These are phyloP conservation scores for Sipha maydis DNA, from an alignment of 2,888 invertebrate species.

Conservation along the genomic window DNA sequence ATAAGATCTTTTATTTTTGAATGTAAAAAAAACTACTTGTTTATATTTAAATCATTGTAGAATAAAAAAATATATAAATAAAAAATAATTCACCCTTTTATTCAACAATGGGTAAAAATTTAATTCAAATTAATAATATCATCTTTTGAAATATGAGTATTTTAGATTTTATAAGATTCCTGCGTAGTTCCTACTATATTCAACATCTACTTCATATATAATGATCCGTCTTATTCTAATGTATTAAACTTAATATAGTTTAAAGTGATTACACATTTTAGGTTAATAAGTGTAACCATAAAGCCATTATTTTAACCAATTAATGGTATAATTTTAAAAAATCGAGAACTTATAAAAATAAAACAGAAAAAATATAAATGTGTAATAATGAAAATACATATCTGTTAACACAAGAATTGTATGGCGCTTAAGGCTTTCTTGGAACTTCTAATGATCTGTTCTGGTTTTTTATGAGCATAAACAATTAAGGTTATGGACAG, in stretches of 20 bases:
- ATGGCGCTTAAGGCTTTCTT: neutral
- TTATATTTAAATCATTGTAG: slow-evolving; percentile 13
- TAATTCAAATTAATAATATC: neutral
- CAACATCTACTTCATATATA: no score
- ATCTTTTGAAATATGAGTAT: no score
- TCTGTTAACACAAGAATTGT: neutral
- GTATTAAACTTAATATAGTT: no score
- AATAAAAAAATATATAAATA: neutral
- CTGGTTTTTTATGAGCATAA: slow-evolving; percentile 3
- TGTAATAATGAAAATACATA: neutral
- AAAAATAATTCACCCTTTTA: neutral
- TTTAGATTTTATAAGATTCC: no score
- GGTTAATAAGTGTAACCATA: no score
- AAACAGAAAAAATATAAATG: neutral
- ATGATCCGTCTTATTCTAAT: no score
- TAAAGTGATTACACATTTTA: no score
- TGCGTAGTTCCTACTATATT: no score
- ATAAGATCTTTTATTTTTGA: slow-evolving; percentile 17
- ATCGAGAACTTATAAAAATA: neutral
- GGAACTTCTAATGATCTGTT: slow-evolving; percentile 31
- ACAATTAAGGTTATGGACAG: neutral
- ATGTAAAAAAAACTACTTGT: slow-evolving; percentile 14
- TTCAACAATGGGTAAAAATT: neutral
- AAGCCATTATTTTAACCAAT: no score
- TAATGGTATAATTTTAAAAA: neutral